Conservation (phyloP, 23 tunicate genomes). For the Diplosoma virens region DNA sequence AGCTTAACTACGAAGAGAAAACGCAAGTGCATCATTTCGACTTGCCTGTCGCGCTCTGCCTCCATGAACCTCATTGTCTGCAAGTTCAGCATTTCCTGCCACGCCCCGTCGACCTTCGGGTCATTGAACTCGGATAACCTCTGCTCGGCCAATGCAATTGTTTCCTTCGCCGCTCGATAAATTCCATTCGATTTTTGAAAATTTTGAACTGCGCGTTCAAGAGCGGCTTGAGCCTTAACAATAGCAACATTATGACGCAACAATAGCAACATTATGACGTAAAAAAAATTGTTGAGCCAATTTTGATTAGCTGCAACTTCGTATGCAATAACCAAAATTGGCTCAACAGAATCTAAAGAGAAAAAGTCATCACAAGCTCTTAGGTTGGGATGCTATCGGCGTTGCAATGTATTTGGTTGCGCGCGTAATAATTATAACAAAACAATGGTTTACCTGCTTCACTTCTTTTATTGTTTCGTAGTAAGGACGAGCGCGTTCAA, state of each 20-base stretch:
- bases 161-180: constrained; percentile 89
- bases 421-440: background rate
- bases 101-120: constrained; percentile 69
- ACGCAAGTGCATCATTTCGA: background rate
- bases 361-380: no score
- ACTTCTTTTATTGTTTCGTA: constrained; percentile 72
- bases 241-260: background rate
- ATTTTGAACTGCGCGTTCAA: constrained; percentile 73
- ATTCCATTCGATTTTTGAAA: constrained; percentile 87
- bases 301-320: background rate
- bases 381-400: no score
- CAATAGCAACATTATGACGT: background rate
- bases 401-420: background rate
- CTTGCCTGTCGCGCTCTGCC: constrained; percentile 81
- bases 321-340: background rate
- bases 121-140: constrained; percentile 45
- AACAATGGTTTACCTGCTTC: constrained; percentile 43
- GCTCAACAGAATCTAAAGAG: background rate
- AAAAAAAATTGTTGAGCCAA: background rate
- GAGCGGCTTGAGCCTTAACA: constrained; percentile 65
- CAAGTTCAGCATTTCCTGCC: constrained; percentile 88
- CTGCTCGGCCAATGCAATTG: constrained; percentile 76
- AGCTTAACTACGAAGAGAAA: no score
- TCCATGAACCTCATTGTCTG: constrained; percentile 70
- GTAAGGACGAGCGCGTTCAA: constrained; percentile 72